A percentile compares a stretch with the other conserved stretches of the same genome.
Conservation (phyloP, 1,140 invertebrate genomes). For the Acarapis woodi region DNA sequence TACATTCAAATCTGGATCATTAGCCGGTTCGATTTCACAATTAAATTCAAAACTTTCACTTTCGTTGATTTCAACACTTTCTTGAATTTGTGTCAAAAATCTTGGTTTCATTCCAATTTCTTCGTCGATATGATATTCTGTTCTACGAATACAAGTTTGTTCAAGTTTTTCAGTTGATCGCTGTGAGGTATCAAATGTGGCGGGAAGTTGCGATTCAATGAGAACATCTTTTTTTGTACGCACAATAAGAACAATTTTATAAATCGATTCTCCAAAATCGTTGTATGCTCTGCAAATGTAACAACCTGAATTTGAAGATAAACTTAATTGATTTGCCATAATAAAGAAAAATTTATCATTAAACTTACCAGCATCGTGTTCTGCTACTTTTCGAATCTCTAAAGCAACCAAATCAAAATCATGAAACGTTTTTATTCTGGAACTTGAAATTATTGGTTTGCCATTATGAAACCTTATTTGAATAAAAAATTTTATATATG, state of each 20-base stretch:
- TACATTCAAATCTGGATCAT: constrained; percentile 80
- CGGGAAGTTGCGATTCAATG: constrained; percentile 59
- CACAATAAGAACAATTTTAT: constrained; percentile 52
- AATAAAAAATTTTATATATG: no score
- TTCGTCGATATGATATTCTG: constrained; percentile 46
- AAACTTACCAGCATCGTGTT: no score
- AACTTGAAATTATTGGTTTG: constrained; percentile 26
- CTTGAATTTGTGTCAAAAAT: constrained; percentile 43
- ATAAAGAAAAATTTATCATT: no score
- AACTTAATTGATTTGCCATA: no score
- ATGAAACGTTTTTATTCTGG: constrained; percentile 47
- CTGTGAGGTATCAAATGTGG: constrained; percentile 34
- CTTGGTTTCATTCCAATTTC: constrained; percentile 52
- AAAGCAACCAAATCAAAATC: constrained; percentile 79
- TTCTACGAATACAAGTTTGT: constrained; percentile 53
- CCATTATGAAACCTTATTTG: constrained; percentile 32
- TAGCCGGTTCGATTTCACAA: constrained; percentile 70
- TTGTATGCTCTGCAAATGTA: constrained; percentile 71
- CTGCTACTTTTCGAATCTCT: constrained; percentile 60
- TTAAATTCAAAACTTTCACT: constrained; percentile 73
- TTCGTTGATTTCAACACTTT: constrained; percentile 47
- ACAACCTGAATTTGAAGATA: constrained; percentile 52
- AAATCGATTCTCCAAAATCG: constrained; percentile 55
- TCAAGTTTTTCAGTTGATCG: constrained; percentile 61
- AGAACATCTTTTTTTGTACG: constrained; percentile 37